Conservation (phyloP, 2,797 vertebrate species). For the Gobionotothen gibberifrons region DNA sequence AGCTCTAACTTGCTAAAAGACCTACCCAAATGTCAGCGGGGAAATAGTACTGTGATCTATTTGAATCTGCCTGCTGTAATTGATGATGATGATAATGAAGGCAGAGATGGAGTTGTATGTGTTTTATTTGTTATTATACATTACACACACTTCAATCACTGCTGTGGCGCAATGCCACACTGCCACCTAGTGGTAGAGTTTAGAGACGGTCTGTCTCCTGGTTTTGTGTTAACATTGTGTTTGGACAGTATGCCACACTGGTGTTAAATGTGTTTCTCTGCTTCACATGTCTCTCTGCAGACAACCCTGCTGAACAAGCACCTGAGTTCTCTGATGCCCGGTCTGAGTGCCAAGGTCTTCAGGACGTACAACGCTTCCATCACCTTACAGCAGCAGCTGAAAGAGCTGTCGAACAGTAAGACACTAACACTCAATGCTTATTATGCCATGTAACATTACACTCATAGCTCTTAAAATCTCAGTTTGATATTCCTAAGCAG, state of each 20-base stretch:
- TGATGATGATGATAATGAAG: constrained; percentile 49
- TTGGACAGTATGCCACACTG: neutral
- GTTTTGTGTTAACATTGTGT: neutral
- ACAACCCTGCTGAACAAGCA: constrained; percentile 81
- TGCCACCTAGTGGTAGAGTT: constrained; percentile 67
- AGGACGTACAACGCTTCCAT: constrained; percentile 86
- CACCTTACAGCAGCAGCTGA: constrained; percentile 85
- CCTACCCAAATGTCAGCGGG: constrained; percentile 57
- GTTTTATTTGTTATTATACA: constrained; percentile 38
- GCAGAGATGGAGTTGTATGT: constrained; percentile 26
- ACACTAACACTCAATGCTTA: constrained; percentile 1
- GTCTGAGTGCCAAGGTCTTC: constrained; percentile 87
- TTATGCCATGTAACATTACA: constrained; percentile 5
- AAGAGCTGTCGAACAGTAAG: constrained; percentile 82
- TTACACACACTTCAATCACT: neutral
- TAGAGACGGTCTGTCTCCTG: rapidly evolving
- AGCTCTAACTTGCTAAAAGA: constrained; percentile 51
- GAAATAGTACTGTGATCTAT: constrained; percentile 43
- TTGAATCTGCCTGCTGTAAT: constrained; percentile 57
- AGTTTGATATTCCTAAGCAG: neutral
- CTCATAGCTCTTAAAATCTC: constrained; percentile 6
- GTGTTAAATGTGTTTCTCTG: neutral
- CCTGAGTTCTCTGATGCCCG: constrained; percentile 82
- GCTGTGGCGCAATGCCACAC: constrained; percentile 55
- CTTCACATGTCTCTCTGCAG: constrained; percentile 55